Conservation (phyloP, 1,140 invertebrate species). For the Pachypsylla venusta region DNA sequence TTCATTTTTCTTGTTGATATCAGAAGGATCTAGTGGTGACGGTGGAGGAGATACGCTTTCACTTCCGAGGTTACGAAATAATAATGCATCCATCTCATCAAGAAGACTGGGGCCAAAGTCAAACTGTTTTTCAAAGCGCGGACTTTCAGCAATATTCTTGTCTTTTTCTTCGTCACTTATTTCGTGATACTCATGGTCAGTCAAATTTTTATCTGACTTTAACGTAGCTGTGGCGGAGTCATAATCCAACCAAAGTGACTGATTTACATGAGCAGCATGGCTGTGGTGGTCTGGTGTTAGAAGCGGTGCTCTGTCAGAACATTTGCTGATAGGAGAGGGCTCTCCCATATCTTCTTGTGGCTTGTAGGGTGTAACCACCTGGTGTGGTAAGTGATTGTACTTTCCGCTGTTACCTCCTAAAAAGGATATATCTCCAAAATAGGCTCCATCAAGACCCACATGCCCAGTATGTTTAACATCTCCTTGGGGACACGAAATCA, state of each 20-base stretch:
- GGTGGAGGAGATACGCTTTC: constrained; percentile 28
- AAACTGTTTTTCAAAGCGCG: constrained; percentile 33
- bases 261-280: constrained; percentile 9
- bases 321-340: constrained; percentile 30
- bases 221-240: constrained; percentile 15
- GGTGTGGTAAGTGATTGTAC: constrained; percentile 62
- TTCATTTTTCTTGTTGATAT: constrained; percentile 53
- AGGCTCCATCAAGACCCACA: constrained; percentile 89
- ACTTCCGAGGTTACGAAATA: constrained; percentile 55
- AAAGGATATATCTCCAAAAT: constrained; percentile 89
- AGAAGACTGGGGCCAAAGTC: constrained; percentile 71
- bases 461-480: constrained; percentile 95
- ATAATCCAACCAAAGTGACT: constrained; percentile 3
- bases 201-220: constrained; percentile 17
- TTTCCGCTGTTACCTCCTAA: constrained; percentile 43
- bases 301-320: constrained; percentile 37
- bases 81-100: constrained; percentile 91
- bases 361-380: constrained; percentile 75
- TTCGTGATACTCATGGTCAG: constrained; percentile 63
- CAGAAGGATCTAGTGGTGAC: constrained; percentile 43
- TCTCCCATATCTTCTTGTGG: constrained; percentile 53
- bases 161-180: constrained; percentile 67
- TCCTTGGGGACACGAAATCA: constrained; percentile 93
- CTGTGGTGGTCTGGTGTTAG: constrained; percentile 28
- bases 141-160: constrained; percentile 34